Evolutionary conservation across 2,888 invertebrate species (phyloP).

Genomic region (Nomada ferruginata): DNA sequence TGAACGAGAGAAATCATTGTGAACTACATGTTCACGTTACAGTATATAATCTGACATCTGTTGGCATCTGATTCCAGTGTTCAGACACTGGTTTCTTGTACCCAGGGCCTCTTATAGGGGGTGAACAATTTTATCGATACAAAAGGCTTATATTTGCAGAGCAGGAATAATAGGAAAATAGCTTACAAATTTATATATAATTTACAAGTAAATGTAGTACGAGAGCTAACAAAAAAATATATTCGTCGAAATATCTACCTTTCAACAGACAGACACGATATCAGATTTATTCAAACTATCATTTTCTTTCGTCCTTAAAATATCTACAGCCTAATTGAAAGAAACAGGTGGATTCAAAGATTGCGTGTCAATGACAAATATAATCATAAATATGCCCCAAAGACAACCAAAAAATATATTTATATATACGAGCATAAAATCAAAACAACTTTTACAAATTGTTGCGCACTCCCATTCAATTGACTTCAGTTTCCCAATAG

Average conservation of each 20-base stretch:
- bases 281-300: too few species aligned
- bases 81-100: neutral
- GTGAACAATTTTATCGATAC: neutral
- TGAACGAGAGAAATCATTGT: neutral
- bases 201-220: too few species aligned
- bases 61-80: conserved; percentile 11
- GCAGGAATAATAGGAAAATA: neutral
- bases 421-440: too few species aligned
- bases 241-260: too few species aligned
- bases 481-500: neutral
- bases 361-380: too few species aligned
- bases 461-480: neutral
- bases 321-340: too few species aligned
- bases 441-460: neutral
- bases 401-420: too few species aligned
- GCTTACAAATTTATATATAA: neutral
- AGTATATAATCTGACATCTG: conserved; percentile 43
- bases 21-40: conserved; percentile 22
- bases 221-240: too few species aligned
- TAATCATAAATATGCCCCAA: too few species aligned
- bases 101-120: neutral
- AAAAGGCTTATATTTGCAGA: neutral
- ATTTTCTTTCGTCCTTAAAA: too few species aligned
- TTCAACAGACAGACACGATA: too few species aligned
- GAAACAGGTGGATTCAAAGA: too few species aligned